Conservation (phyloP, 2,113 vertebrate species). For the Chaenocephalus aceratus region DNA sequence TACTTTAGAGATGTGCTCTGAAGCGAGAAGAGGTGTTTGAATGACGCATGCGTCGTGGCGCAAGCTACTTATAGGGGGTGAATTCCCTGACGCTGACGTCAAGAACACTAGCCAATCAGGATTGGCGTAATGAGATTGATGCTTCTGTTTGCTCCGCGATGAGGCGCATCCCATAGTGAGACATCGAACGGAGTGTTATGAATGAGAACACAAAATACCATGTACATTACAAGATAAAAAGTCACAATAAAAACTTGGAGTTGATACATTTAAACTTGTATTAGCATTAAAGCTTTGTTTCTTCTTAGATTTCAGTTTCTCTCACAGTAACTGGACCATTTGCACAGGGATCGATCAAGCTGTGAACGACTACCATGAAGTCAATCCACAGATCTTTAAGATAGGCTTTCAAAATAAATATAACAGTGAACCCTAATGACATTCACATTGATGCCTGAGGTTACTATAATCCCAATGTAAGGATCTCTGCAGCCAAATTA, state of each 20-base stretch:
- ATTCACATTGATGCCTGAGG: not conserved
- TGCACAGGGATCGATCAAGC: not conserved
- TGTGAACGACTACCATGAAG: not conserved
- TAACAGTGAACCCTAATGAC: not conserved
- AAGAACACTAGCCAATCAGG: no score
- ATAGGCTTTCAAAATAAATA: constrained; percentile 1
- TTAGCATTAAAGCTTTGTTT: not conserved
- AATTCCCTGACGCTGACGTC: no score
- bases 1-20: no score
- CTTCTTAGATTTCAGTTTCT: not conserved
- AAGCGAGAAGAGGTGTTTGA: no score
- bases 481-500: constrained; percentile 13
- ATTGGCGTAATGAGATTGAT: no score
- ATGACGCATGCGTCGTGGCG: no score
- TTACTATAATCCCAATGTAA: not conserved
- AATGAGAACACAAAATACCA: not conserved
- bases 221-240: not conserved
- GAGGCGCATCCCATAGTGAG: no score
- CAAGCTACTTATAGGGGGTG: no score
- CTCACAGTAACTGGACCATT: not conserved
- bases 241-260: not conserved
- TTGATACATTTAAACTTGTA: not conserved
- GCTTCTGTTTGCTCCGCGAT: no score
- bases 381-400: constrained; percentile 1
- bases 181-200: no score